A percentile compares a stretch with the other conserved stretches of the same genome.
phyloP scores from a whole-genome alignment of 2,797 vertebrate genomes.

The Graptemys geographica region DNA sequence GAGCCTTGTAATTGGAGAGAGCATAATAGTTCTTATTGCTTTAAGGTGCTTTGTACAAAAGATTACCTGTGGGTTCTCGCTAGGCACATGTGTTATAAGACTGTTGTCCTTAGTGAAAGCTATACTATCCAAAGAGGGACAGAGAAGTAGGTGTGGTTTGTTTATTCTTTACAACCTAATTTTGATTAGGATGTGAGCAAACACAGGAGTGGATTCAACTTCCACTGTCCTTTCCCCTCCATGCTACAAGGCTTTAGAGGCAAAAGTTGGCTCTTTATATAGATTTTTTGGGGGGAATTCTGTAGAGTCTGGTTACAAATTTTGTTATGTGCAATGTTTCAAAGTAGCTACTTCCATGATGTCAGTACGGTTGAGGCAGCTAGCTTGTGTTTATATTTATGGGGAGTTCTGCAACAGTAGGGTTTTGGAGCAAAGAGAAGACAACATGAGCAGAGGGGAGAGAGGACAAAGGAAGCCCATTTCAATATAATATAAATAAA shows the following conservation, averaged over 20 bases:
- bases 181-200: constrained; percentile 27
- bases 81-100: constrained; percentile 60
- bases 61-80: constrained; percentile 55
- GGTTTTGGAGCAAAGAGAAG: accelerated
- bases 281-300: not conserved
- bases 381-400: not conserved
- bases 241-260: not conserved
- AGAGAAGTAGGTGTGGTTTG: not conserved
- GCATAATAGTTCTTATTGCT: constrained; percentile 47
- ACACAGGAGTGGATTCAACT: not conserved
- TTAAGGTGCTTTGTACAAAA: constrained; percentile 48
- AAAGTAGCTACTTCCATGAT: not conserved
- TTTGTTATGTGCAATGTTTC: accelerated
- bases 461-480: not conserved
- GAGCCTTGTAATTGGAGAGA: constrained; percentile 49
- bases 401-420: not conserved
- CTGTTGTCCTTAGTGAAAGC: constrained; percentile 60
- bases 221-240: not conserved
- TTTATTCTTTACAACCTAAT: constrained; percentile 28
- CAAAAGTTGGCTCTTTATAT: not conserved
- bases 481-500: not conserved
- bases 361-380: not conserved
- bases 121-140: not conserved
- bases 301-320: not conserved
- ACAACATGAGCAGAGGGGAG: not conserved